These are phyloP conservation scores for Dendrocopos noguchii DNA, from an alignment of 2,113 vertebrate species.

Conservation along the genomic window DNA sequence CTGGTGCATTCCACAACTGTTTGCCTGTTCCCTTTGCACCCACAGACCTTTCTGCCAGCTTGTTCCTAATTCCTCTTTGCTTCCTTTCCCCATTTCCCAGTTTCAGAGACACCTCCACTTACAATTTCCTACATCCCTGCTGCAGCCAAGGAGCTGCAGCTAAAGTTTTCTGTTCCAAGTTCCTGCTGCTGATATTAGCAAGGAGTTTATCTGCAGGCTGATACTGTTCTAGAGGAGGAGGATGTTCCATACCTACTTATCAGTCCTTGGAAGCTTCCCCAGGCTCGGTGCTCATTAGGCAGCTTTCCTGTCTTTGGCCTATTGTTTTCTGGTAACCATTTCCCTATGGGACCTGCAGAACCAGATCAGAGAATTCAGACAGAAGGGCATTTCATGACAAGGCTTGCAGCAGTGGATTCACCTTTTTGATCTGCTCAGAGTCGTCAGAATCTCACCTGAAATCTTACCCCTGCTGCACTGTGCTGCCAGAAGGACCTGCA, in stretches of 20 bases:
- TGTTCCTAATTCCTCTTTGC: background rate
- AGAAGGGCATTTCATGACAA: background rate
- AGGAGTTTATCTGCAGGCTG: background rate
- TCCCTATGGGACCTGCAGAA: background rate
- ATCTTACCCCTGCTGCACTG: background rate
- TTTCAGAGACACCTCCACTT: background rate
- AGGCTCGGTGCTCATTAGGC: background rate
- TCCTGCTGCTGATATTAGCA: background rate
- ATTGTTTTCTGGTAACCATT: background rate
- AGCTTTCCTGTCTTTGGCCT: background rate
- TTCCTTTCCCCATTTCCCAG: background rate
- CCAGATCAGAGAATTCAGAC: background rate
- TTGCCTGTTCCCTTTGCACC: background rate
- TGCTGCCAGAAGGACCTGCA: background rate
- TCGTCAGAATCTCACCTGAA: background rate
- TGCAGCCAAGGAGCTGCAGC: background rate
- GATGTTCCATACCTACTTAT: background rate
- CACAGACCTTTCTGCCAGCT: background rate
- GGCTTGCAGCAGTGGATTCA: background rate
- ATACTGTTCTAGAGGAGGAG: background rate
- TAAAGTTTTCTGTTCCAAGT: background rate
- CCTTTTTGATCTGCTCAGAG: background rate
- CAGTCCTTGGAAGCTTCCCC: background rate
- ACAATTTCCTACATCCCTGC: background rate
- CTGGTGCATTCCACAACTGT: background rate